Conservation (phyloP, 2,113 vertebrate species). For the Fulica atra region DNA sequence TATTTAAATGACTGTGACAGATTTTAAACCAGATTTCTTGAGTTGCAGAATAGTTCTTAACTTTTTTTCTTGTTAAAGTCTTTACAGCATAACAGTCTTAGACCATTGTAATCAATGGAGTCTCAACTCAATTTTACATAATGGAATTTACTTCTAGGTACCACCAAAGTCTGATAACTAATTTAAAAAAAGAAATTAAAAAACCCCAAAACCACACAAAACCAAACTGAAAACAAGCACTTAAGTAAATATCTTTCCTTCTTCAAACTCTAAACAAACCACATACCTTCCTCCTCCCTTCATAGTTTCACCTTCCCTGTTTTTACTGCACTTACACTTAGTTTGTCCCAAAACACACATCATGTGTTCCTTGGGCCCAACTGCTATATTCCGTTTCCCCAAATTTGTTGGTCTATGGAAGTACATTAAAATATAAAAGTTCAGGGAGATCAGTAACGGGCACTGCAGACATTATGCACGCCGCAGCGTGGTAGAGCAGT, state of each 20-base stretch:
- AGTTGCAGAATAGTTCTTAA: not conserved
- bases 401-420: not conserved
- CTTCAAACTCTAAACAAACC: not conserved
- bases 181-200: not conserved
- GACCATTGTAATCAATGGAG: not conserved
- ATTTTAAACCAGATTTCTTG: not conserved
- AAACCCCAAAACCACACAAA: too few species aligned
- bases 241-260: not conserved
- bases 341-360: not conserved
- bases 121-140: not conserved
- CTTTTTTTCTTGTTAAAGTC: not conserved
- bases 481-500: not conserved
- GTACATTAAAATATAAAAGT: not conserved
- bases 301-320: not conserved
- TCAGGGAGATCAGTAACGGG: not conserved
- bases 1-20: not conserved
- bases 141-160: not conserved
- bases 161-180: not conserved
- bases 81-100: not conserved
- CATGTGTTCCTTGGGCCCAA: not conserved
- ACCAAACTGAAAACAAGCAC: not conserved
- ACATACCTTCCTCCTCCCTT: not conserved
- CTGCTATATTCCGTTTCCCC: not conserved
- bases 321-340: not conserved
- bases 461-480: not conserved